Conservation (phyloP, 2,797 vertebrate species). For the Tokudaia tokunoshimensis region DNA sequence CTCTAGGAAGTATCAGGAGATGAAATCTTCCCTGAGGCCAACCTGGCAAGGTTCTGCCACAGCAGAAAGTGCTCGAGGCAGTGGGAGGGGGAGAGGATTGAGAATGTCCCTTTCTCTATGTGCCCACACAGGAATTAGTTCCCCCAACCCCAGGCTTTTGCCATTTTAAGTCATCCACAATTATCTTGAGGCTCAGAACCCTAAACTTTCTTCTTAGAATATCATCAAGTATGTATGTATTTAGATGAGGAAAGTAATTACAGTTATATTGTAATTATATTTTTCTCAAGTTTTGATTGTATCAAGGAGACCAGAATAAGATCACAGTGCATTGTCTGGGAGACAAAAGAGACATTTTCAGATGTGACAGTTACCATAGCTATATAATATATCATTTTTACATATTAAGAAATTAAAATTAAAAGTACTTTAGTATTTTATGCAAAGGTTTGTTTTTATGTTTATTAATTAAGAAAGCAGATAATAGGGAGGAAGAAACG, state of each 20-base stretch:
- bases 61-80: too few relatives aligned
- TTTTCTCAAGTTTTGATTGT: not conserved
- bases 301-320: not conserved
- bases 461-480: not conserved
- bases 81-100: too few relatives aligned
- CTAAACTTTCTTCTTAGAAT: not conserved
- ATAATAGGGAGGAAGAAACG: not conserved
- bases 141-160: not conserved
- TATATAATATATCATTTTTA: not conserved
- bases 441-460: not conserved
- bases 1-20: too few relatives aligned
- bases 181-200: not conserved
- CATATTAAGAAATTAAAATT: not conserved
- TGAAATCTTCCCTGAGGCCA: too few relatives aligned
- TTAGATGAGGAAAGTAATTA: not conserved
- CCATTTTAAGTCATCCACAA: not conserved
- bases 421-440: not conserved
- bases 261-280: not conserved
- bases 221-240: not conserved
- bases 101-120: not conserved
- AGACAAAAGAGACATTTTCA: not conserved
- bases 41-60: too few relatives aligned
- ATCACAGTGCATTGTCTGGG: not conserved
- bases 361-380: not conserved
- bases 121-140: not conserved